phyloP scores from a whole-genome alignment of 2,888 invertebrate genomes.

The Gymnoscelis rufifasciata region DNA sequence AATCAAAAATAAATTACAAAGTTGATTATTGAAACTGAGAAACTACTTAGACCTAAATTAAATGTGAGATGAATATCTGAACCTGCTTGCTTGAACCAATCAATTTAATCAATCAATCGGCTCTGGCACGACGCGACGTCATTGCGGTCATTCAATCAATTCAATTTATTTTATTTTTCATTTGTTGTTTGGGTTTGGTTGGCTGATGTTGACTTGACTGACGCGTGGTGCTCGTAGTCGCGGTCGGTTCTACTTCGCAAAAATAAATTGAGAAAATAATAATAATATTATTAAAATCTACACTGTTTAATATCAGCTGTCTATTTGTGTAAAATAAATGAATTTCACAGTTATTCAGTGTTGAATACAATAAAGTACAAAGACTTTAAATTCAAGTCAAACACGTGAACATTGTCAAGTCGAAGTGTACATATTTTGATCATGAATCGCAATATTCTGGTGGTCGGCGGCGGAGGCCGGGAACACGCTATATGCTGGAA shows the following conservation, averaged over 20 bases:
- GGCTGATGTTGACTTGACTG: no score
- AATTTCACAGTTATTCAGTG: neutral
- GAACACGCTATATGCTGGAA: conserved; percentile 98
- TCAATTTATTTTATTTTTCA: no score
- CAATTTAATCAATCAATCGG: no score
- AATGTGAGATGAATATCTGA: no score
- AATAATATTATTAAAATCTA: no score
- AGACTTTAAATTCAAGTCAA: neutral
- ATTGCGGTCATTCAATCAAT: no score
- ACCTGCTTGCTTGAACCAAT: no score
- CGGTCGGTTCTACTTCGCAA: conserved; percentile 6
- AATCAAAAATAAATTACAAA: no score
- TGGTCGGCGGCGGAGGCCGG: conserved; percentile 95
- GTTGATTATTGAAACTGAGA: no score
- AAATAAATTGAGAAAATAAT: neutral
- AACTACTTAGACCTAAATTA: no score
- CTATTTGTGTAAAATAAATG: neutral
- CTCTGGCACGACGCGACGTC: no score
- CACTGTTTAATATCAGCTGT: neutral
- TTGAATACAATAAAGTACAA: no score
- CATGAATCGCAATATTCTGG: conserved; percentile 80
- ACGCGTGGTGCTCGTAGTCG: conserved; percentile 49
- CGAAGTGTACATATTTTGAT: conserved; percentile 30
- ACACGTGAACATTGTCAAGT: conserved; percentile 39
- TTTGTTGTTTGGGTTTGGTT: conserved; percentile 55